Conservation (phyloP, 1,140 invertebrate genomes). For the Drosophila oshimai region DNA sequence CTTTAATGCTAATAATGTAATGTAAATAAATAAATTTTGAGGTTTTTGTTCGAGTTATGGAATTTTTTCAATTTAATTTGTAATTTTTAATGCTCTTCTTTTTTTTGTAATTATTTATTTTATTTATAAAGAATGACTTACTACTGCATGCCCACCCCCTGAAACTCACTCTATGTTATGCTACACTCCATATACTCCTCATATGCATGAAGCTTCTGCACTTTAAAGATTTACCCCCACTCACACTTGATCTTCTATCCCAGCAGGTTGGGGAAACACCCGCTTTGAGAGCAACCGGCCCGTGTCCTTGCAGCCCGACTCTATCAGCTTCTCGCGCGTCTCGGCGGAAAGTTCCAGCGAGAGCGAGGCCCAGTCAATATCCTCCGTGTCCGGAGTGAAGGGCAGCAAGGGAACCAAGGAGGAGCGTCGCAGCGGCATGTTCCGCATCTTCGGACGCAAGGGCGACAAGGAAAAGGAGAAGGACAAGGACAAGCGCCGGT, state of each 20-base stretch:
- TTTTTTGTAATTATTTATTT: background rate
- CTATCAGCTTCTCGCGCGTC: constrained; percentile 73
- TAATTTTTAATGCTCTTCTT: background rate
- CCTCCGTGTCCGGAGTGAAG: constrained; percentile 79
- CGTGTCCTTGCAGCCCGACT: constrained; percentile 77
- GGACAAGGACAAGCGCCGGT: constrained; percentile 75
- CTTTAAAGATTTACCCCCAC: background rate
- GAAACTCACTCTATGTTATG: constrained; percentile 16
- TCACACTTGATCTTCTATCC: background rate
- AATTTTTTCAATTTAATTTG: background rate
- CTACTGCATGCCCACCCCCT: background rate
- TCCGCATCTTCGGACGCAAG: constrained; percentile 81
- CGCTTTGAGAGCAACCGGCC: constrained; percentile 78
- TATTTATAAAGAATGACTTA: background rate
- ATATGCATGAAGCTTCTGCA: constrained; percentile 28
- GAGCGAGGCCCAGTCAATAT: constrained; percentile 82
- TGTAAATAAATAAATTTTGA: too few species aligned
- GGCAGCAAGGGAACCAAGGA: constrained; percentile 79
- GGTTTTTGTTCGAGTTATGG: background rate
- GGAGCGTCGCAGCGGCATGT: constrained; percentile 80
- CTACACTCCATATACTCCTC: constrained; percentile 8
- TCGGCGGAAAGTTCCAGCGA: constrained; percentile 82
- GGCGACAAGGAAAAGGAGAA: constrained; percentile 80
- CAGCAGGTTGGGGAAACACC: constrained; percentile 75
- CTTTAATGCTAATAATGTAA: too few species aligned